A percentile compares a stretch with the other conserved stretches of the same genome.
phyloP scores from a whole-genome alignment of 2,113 vertebrate genomes.

The Morone chrysops region DNA sequence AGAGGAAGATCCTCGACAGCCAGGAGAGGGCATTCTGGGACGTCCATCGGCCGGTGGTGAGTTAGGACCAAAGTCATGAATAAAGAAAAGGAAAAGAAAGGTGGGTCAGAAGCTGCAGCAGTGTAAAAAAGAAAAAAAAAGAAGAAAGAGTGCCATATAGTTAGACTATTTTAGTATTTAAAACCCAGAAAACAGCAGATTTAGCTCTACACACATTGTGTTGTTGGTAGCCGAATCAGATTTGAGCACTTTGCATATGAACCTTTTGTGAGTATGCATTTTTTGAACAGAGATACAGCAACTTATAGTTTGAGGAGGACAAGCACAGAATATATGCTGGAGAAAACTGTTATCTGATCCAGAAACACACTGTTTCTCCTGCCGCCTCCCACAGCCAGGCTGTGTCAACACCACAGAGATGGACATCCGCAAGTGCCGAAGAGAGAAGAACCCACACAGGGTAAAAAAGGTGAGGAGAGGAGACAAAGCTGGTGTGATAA shows the following conservation, averaged over 20 bases:
- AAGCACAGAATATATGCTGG: conserved; percentile 27
- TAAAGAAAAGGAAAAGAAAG: not conserved
- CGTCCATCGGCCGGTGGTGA: conserved; percentile 97
- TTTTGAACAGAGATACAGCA: conserved; percentile 38
- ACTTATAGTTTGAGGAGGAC: conserved; percentile 33
- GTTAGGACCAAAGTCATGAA: conserved; percentile 36
- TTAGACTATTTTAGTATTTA: conserved; percentile 2
- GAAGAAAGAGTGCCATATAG: not conserved
- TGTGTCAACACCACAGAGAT: conserved; percentile 99
- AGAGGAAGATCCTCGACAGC: conserved; percentile 97
- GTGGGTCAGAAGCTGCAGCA: not conserved
- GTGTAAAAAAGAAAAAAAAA: not conserved
- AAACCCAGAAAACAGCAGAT: conserved; percentile 25
- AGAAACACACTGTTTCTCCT: conserved; percentile 48
- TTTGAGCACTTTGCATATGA: conserved; percentile 48
- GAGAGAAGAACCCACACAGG: conserved; percentile 95
- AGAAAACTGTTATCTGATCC: conserved; percentile 58
- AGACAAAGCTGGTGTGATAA: not conserved
- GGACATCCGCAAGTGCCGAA: conserved; percentile 97
- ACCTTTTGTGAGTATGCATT: conserved; percentile 26
- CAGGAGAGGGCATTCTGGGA: conserved; percentile 99
- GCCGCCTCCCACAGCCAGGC: conserved; percentile 88
- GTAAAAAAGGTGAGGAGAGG: conserved; percentile 91
- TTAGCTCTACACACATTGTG: conserved; percentile 23
- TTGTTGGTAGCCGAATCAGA: conserved; percentile 39